These are phyloP conservation scores for Augochlorella aurata DNA, from an alignment of 2,888 invertebrate genomes.

Conservation along the genomic window DNA sequence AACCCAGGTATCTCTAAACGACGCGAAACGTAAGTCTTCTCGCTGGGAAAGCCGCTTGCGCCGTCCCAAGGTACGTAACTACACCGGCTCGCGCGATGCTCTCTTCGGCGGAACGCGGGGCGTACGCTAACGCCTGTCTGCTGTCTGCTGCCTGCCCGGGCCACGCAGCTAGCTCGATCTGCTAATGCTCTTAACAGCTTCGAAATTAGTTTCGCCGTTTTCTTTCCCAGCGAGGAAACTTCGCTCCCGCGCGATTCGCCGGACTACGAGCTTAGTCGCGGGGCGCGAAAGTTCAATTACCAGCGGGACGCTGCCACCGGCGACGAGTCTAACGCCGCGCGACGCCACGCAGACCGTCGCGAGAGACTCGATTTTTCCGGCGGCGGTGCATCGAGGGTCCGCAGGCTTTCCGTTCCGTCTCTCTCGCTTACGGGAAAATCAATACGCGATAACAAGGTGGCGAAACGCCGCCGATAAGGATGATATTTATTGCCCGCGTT, in stretches of 20 bases:
- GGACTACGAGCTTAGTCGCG: background rate
- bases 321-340: background rate
- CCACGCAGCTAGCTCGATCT: slow-evolving; percentile 25
- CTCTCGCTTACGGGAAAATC: slow-evolving; percentile 55
- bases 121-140: slow-evolving; percentile 29
- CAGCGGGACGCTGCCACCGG: background rate
- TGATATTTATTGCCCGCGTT: slow-evolving; percentile 66
- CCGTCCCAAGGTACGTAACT: background rate
- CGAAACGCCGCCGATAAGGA: slow-evolving; percentile 68
- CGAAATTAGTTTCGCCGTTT: slow-evolving; percentile 54
- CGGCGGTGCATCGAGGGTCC: too few relatives aligned
- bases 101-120: slow-evolving; percentile 19
- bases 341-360: too few relatives aligned
- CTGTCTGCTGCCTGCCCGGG: slow-evolving; percentile 40
- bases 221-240: slow-evolving; percentile 24
- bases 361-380: too few relatives aligned
- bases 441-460: slow-evolving; percentile 71
- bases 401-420: too few relatives aligned
- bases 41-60: background rate
- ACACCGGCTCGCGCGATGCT: background rate
- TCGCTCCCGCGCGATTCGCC: slow-evolving; percentile 26
- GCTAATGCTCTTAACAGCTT: slow-evolving; percentile 58
- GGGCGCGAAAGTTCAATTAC: slow-evolving; percentile 4
- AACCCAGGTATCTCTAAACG: too few relatives aligned
- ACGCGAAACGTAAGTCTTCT: too few relatives aligned